Percentiles rank a stretch among this genome's conserved stretches.
Conservation (phyloP, 37 sponge, comb jelly and placozoan genomes). For the Agelas oroides region DNA sequence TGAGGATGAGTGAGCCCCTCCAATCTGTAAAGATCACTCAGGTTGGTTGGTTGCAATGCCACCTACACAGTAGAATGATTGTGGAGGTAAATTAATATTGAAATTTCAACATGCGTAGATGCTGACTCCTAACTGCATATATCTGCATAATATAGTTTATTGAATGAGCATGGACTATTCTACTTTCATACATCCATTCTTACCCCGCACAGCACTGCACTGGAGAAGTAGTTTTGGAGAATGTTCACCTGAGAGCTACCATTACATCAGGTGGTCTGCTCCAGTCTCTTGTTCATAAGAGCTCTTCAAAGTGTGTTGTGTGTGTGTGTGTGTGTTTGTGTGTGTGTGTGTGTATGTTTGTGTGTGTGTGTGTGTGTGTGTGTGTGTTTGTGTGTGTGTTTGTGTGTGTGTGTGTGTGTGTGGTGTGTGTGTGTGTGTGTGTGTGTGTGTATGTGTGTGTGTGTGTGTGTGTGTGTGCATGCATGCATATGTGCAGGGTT, state of each 20-base stretch:
- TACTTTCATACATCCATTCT: too few species aligned
- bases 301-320: constrained; percentile 16
- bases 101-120: too few species aligned
- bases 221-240: constrained; percentile 24
- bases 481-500: too few species aligned
- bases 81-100: too few species aligned
- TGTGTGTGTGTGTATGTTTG: background rate
- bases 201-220: too few species aligned
- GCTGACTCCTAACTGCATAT: too few species aligned
- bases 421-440: too few species aligned
- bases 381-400: background rate
- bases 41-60: background rate
- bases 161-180: too few species aligned
- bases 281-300: constrained; percentile 27
- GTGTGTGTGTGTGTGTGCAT: background rate
- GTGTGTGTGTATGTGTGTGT: background rate
- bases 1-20: constrained; percentile 5
- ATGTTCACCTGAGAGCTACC: constrained; percentile 16
- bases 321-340: too few species aligned
- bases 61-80: too few species aligned
- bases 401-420: background rate
- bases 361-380: background rate
- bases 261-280: constrained; percentile 8
- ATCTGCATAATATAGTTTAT: too few species aligned
- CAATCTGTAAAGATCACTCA: background rate